Base-by-base conservation (phyloP, 2,888 invertebrate species). In the Ennomos fuscantarius region DNA sequence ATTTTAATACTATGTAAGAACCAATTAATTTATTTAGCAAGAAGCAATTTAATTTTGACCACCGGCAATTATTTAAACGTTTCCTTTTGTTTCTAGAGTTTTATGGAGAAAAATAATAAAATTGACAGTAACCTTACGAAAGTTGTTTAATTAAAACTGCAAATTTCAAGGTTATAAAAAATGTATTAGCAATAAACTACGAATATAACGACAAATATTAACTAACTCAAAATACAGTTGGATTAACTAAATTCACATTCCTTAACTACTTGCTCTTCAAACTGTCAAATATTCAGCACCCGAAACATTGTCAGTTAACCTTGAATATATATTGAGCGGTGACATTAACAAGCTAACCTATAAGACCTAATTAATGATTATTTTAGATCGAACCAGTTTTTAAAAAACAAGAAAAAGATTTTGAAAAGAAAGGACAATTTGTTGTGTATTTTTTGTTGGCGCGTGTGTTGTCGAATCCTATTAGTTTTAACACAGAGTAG, bases 141-240 rank as follows among this genome's bases (percentile, higher is more conserved):
- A 32, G n/a, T 48, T 35, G 35, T 48, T 60, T 51, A 33, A 55
- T 46, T 51, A 63, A 69, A 65, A 65, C 12, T 66, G 62, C 43
- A 40, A 55, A n/a, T n/a, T 52, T 57, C 51, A 63, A 70, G 58
- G 63, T 77, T 82, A 80, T 76, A 84, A 84, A 82, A 79, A 67
- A 69, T 78, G 77, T 77, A 80, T 76, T 64, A 68, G 73, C 71
- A 76, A 77, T 76, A 79, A 75, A 75, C 75, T 81, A 81, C 70
- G 62, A 53, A 68, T 70, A 70, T 48, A 55, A 59, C 62, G 64
- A 68, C 63, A 63, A 63, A 61, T 63, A 63, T 63, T 50, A 31
- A 50, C 45, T 31, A 46, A 49, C 51, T 60, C 49, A 57, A 55
- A 64, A 55, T 56, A 59, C 45, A 62, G 55, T 34, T 54, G 43